Percentiles rank a stretch among this genome's conserved stretches.
phyloP scores from a whole-genome alignment of 2,113 vertebrate species.

The Ivindomyrus marchei region DNA sequence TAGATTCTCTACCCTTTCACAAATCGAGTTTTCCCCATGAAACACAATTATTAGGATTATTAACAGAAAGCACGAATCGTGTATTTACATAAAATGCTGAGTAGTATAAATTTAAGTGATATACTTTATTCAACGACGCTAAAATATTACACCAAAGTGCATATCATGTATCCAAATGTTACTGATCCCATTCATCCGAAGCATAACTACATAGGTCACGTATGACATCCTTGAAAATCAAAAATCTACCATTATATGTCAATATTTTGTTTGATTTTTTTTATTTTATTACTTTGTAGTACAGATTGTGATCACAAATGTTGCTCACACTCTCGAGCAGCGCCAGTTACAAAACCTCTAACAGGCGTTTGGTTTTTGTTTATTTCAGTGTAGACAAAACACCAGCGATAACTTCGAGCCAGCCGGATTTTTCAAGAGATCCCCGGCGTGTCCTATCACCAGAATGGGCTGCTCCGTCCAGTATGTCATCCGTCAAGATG shows the following conservation, averaged over 20 bases:
- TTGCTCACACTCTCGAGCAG: not conserved
- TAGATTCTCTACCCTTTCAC: not conserved
- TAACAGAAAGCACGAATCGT: not conserved
- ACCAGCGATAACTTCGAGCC: constrained; percentile 24
- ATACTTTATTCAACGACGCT: not conserved
- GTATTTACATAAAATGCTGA: not conserved
- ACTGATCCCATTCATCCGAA: not conserved
- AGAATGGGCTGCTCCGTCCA: constrained; percentile 25
- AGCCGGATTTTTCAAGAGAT: constrained; percentile 34
- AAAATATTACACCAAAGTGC: not conserved
- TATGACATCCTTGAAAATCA: not conserved
- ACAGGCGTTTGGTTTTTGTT: not conserved
- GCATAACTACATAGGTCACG: not conserved
- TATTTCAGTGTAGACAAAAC: constrained; percentile 45
- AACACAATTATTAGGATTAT: not conserved
- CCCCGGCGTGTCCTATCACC: not conserved
- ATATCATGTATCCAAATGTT: not conserved
- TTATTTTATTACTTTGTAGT: not conserved
- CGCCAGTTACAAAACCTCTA: not conserved
- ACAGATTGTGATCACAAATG: not conserved
- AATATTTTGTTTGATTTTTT: not conserved
- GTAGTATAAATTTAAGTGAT: not conserved
- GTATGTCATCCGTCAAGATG: constrained; percentile 56
- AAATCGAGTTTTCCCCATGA: not conserved
- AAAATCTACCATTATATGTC: not conserved